Evolutionary conservation across 2,797 vertebrate species (phyloP), one percentile per base, ranked within the genome.

Genomic region (Chanos chanos): DNA sequence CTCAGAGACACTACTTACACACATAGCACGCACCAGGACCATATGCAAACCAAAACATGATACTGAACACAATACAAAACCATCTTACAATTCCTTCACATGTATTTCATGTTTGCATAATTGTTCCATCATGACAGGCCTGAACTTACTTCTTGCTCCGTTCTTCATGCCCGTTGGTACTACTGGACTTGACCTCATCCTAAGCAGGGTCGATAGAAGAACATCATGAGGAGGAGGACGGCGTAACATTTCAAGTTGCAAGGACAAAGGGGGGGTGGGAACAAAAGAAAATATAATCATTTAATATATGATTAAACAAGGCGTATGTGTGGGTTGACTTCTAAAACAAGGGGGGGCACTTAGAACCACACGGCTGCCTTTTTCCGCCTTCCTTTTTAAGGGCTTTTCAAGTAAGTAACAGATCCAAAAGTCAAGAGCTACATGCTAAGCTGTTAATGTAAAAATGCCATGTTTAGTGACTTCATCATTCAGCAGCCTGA

Each of bases 181-280:
- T 96, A 87, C 81, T 90, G 86, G 88, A 83, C 88, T 95, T 97
- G 89, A 88, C 85, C 86, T 96, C 94, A 86, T 97, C 94, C 95
- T 98, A 94, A 91, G 91, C 92, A 90, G 90, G 91, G 92, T 93
- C 89, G 90, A 97, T 91, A 96, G 92, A 94, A 96, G 93, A 95
- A 96, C 90, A 97, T 94, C 91, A 86, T 95, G 91, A 96, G 91
- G 92, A 96, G 91, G 92, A 90, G 90, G 92, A 91, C 90, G 92
- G 70, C 90, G 91, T 87, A 93, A 93, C 86, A 95, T 92, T 94
- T 93, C 89, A 92, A 94, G 92, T 90, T 85, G 93, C 91, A 87
- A 91, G 92, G 89, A 87, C 87, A 90, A 87, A 85, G 88, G 89
- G 87, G 62, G 68, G 89, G 90, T 76, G 86, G 90, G 91, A 91